These are phyloP conservation scores for Rhagoletis pomonella DNA, from an alignment of 1,140 invertebrate genomes.

Conservation along the genomic window DNA sequence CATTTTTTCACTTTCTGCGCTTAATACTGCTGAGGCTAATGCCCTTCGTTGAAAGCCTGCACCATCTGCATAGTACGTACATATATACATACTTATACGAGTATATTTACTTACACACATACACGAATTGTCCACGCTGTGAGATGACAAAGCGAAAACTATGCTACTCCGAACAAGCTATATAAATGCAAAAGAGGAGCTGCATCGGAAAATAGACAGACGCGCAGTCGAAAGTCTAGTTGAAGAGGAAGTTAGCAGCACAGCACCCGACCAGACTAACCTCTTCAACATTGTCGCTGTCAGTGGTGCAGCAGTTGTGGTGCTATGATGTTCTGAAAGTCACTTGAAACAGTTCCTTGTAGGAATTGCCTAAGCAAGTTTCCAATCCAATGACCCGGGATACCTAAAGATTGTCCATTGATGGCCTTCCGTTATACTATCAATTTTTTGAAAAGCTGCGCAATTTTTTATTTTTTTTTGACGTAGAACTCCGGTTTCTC, in stretches of 20 bases:
- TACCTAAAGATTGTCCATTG: too few relatives aligned
- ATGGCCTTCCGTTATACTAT: too few relatives aligned
- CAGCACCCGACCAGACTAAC: background rate
- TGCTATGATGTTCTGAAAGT: too few relatives aligned
- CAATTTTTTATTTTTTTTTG: too few relatives aligned
- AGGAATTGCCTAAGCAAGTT: too few relatives aligned
- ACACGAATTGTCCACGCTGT: background rate
- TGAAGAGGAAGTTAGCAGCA: background rate
- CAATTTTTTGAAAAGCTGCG: too few relatives aligned
- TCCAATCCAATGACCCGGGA: too few relatives aligned
- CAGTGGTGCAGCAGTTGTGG: background rate
- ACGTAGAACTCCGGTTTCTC: too few relatives aligned
- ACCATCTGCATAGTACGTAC: slow-evolving; percentile 9
- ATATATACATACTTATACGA: background rate
- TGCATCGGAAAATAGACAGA: background rate
- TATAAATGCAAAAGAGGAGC: background rate
- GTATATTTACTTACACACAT: too few relatives aligned
- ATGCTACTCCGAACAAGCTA: background rate
- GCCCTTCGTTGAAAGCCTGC: slow-evolving; percentile 19
- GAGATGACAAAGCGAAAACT: background rate
- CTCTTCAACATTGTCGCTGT: background rate
- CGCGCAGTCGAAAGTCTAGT: background rate
- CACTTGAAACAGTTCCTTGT: too few relatives aligned
- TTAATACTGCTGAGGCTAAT: slow-evolving; percentile 18
- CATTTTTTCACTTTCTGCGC: slow-evolving; percentile 24